Evolutionary conservation across 2,797 vertebrate genomes (phyloP), one percentile per base, ranked within the genome.

Genomic region (Silurus lanzhouensis): DNA sequence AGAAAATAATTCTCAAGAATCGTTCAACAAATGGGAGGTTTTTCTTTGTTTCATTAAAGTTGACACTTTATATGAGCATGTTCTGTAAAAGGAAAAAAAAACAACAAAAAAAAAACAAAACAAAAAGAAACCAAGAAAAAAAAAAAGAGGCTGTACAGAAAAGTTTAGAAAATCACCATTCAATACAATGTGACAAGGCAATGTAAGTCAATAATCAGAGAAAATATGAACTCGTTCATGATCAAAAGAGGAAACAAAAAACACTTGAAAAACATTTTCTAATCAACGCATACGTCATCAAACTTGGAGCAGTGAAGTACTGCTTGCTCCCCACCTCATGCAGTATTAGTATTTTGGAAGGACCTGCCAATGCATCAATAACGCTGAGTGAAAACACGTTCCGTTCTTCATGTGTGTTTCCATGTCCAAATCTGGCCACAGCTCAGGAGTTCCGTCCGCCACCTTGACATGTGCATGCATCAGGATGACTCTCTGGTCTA

Each of bases 361-460:
- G 90, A 94, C 91, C 95, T 95, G 94, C 96, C 96, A 96, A 95
- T 90, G 92, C 93, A 92, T 94, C 95, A 96, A 96, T 96, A 96
- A 95, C 91, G 92, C 93, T 91, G 93, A 92, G 95, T 94, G 96
- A 95, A 96, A 96, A 96, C 95, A 96, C 95, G 95, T 61, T 92
- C 92, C 92, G 93, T 95, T 96, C 95, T 95, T 96, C 94, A 91
- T 90, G 89, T 91, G 91, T 90, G 89, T 91, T 91, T 91, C 91
- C 60, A 91, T 92, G 44, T 94, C 93, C 58, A 74, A 55, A 66
- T 70, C 44, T 81, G 77, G 60, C 63, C 76, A 72, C 76, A 88
- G 67, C 78, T 82, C 85, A 81, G 85, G 85, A 81, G 82, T 63
- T 55, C 80, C 78, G 85, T 81, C 91, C 85, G 86, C 93, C 93